Evolutionary conservation across 1,140 invertebrate species (phyloP), one percentile per base, ranked within the genome.

Genomic region (Akabosia matsudoensis): DNA sequence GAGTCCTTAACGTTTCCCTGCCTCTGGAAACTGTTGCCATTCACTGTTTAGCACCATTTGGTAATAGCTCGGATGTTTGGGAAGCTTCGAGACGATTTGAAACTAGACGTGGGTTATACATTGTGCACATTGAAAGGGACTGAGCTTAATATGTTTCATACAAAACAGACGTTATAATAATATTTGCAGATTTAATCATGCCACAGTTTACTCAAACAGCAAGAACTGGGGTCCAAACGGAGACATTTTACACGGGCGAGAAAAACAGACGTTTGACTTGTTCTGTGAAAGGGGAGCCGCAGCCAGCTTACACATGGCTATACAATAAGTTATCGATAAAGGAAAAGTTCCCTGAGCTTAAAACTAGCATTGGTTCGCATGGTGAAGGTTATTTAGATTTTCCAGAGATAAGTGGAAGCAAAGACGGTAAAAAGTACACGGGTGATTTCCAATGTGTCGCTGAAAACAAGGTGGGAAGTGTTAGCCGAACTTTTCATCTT

Each of bases 321-420:
- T 28, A 30, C n/a, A 31, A 67, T 7, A 72, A 70, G 28, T n/a
- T n/a, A 30, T 30, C 28, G 31, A 31, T 13, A 67, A 67, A 2
- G 61, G 26, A 67, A 3, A 28, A 37, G 10, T 72, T 51, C 26
- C 70, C 70, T 13, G 33, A 34, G 13, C 45, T 51, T n/a, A 45
- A 34, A 72, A 72, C 22, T 13, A 72, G 33, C 14, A 7, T 51
- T 4, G 70, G 34, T 22, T 34, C 70, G 7, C 34, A 22, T 45
- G 70, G 70, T 2, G 70, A 34, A 45, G 37, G 70, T 45, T 72
- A 45, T 45, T 26, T 72, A 24, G 70, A 72, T 14, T 72, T 72
- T 72, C 26, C 37, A 72, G 13, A 45, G 4, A 22, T 45, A 34
- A 45, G 37, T 7, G 37, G 37, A 45, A 45, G 37, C 18, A 18